A percentile compares a stretch with the other conserved stretches of the same genome.
phyloP scores from a whole-genome alignment of 2,113 vertebrate species.

The Mesembrinibis cayennensis region DNA sequence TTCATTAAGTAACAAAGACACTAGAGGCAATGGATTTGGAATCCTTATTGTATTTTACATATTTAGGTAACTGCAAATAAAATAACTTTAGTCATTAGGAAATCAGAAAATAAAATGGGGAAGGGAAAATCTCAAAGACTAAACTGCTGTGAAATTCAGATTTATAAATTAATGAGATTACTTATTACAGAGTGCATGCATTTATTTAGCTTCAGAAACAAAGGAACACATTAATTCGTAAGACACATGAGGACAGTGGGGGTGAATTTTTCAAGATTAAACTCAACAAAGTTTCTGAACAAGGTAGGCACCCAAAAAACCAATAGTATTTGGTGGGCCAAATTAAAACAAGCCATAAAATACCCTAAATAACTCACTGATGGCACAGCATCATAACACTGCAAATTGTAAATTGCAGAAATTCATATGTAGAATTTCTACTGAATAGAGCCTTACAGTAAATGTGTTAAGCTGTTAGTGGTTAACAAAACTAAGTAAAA shows the following conservation, averaged over 20 bases:
- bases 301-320: background rate
- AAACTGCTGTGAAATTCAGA: constrained; percentile 17
- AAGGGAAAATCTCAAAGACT: background rate
- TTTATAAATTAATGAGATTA: constrained; percentile 56
- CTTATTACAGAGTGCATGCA: constrained; percentile 48
- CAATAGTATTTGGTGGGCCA: background rate
- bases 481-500: constrained; percentile 72
- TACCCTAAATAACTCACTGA: background rate
- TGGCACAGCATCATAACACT: background rate
- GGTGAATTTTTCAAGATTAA: background rate
- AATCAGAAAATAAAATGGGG: background rate
- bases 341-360: background rate
- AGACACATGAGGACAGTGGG: background rate
- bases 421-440: constrained; percentile 65
- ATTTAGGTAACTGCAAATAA: background rate
- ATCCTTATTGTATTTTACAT: background rate
- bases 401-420: constrained; percentile 23
- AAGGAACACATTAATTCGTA: constrained; percentile 14
- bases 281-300: background rate
- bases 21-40: background rate
- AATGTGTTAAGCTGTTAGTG: constrained; percentile 76
- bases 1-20: background rate
- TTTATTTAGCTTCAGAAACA: constrained; percentile 51
- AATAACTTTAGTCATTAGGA: background rate
- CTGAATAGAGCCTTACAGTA: constrained; percentile 81